A percentile compares a stretch with the other conserved stretches of the same genome.
These are phyloP conservation scores for Nycticorax nycticorax DNA, from an alignment of 2,113 vertebrate species.

Conservation along the genomic window DNA sequence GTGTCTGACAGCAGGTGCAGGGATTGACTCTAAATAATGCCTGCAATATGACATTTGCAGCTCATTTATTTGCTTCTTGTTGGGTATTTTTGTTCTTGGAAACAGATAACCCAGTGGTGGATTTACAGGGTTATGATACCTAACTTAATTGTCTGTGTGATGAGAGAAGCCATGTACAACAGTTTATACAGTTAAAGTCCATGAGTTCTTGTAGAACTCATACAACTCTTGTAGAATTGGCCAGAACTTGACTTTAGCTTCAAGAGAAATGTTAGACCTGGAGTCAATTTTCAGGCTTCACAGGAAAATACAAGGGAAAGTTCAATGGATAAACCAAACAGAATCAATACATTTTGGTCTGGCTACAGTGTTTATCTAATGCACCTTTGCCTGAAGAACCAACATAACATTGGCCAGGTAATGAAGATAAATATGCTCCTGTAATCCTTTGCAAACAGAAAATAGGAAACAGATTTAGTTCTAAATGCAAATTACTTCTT, in stretches of 20 bases:
- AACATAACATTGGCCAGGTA: neutral
- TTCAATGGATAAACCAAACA: neutral
- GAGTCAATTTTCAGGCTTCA: neutral
- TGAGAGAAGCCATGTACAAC: neutral
- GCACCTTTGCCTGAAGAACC: neutral
- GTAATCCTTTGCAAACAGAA: neutral
- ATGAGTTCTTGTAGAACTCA: neutral
- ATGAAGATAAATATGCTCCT: neutral
- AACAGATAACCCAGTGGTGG: neutral
- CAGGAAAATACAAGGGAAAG: neutral
- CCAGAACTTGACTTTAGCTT: neutral
- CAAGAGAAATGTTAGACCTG: neutral
- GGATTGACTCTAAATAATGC: neutral
- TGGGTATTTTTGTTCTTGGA: neutral
- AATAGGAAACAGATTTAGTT: neutral
- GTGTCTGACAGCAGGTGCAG: neutral
- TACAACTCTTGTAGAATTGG: neutral
- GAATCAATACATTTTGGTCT: neutral
- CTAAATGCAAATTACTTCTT: neutral
- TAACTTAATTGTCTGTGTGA: neutral
- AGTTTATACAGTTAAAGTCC: neutral
- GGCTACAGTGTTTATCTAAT: neutral
- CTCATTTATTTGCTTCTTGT: neutral
- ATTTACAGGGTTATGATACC: neutral
- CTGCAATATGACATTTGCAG: neutral